Evolutionary conservation across 2,888 invertebrate genomes (phyloP), one percentile per base, ranked within the genome.

Genomic region (Carterocephalus palaemon): DNA sequence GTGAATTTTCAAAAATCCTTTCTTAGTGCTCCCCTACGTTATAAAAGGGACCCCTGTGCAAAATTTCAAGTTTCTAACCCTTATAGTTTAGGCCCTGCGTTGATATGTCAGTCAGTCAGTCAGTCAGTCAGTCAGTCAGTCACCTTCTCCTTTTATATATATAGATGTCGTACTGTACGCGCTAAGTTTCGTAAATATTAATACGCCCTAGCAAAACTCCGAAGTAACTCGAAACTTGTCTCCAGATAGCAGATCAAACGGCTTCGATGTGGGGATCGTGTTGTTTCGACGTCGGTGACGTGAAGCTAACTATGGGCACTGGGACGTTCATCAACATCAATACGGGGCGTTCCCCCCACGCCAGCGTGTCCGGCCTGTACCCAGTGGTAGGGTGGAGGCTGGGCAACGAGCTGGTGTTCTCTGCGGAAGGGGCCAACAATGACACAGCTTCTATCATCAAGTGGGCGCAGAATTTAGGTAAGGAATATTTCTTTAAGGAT

Each of bases 221-320:
- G n/a, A 4, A 15, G 15, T 15, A n/a, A 3, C 2, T 4, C 12
- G n/a, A n/a, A n/a, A 12, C 8, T 15, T 12, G 22, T 53, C 60
- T 62, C 7, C 64, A 93, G 93, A 90, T 94, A 88, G 93, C 94
- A 7, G 95, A 98, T 71, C 96, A 97, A 77, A 92, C 95, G 2
- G 94, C 97, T 0, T 94, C 97, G 0, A 89, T 95, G 85, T 95
- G 94, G 88, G 97, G 97, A 3, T 93, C 94, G 0, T 93, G 94
- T 50, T 95, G 95, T 62, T 94, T 94, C 64, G 75, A 90, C 2
- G 79, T 89, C 0, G 94, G 95, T 15, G 93, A 95, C 67, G 89
- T 95, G 1, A 97, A 97, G 69, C 83, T 97, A 1, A 97, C 97
- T 0, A 89, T 98, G 84, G 97, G 97, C 0, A 98, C 97, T 0